phyloP scores from a whole-genome alignment of 2,113 vertebrate species.

The Prochilodus magdalenae region DNA sequence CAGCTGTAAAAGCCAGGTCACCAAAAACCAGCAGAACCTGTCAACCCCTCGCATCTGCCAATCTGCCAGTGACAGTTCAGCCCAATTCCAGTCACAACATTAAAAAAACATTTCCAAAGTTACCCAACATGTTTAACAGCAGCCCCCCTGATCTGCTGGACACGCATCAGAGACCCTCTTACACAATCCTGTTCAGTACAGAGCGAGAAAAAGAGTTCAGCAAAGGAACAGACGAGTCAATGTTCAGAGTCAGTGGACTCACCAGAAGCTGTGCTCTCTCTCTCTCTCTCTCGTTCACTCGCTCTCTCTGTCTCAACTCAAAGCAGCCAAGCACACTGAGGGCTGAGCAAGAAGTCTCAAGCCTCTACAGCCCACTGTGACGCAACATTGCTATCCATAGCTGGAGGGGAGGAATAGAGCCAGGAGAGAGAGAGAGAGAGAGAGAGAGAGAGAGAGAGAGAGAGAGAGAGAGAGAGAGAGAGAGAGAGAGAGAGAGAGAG shows the following conservation, averaged over 20 bases:
- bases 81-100: not conserved
- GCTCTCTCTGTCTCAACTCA: not conserved
- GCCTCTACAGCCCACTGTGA: constrained; percentile 35
- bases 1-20: not conserved
- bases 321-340: constrained; percentile 4
- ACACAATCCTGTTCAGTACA: not conserved
- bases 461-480: not conserved
- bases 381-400: constrained; percentile 48
- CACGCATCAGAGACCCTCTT: not conserved
- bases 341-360: not conserved
- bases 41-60: too few relatives aligned
- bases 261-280: constrained; percentile 30
- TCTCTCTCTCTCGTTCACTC: not conserved
- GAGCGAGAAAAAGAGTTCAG: not conserved
- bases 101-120: not conserved
- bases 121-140: not conserved
- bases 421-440: not conserved
- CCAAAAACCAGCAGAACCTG: not conserved
- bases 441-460: constrained; percentile 5
- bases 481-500: constrained; percentile 1
- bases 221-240: not conserved
- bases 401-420: constrained; percentile 63
- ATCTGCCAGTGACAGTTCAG: not conserved
- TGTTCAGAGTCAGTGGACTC: constrained; percentile 22
- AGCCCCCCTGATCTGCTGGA: not conserved